Percentiles rank a stretch among this genome's conserved stretches.
phyloP scores from a whole-genome alignment of 2,888 invertebrate species.

The Ophion ventricosus region DNA sequence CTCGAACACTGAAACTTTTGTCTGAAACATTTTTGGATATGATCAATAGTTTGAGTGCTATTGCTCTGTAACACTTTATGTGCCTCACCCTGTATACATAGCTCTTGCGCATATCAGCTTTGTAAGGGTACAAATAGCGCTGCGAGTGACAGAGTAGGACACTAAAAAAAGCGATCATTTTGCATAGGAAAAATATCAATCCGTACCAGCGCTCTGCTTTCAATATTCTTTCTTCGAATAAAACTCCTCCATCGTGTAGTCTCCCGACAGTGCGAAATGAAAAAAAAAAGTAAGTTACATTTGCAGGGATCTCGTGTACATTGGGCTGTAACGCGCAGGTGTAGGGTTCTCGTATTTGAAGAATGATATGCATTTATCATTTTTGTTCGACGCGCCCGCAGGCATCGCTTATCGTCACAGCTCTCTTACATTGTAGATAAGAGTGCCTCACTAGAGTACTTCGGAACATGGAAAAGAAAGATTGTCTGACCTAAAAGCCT shows the following conservation, averaged over 20 bases:
- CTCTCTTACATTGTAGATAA: background rate
- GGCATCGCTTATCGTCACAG: background rate
- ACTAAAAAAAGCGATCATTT: no score
- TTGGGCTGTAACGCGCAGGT: background rate
- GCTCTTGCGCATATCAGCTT: no score
- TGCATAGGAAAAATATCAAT: no score
- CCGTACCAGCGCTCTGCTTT: no score
- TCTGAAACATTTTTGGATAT: no score
- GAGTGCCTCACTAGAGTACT: background rate
- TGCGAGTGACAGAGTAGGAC: no score
- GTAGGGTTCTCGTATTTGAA: conserved; percentile 11
- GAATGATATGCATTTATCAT: conserved; percentile 2
- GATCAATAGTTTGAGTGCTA: no score
- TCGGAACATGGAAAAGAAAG: background rate
- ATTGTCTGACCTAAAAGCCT: background rate
- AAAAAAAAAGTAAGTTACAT: background rate
- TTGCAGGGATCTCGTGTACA: background rate
- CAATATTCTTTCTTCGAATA: background rate
- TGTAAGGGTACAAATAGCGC: no score
- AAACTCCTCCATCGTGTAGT: background rate
- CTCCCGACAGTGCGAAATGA: background rate
- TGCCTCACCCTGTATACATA: no score
- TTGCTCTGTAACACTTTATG: no score
- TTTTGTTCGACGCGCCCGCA: conserved; percentile 5
- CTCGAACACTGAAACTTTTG: no score